Base-by-base conservation (phyloP, 2,888 invertebrate genomes). In the Caenorhabditis afra region DNA sequence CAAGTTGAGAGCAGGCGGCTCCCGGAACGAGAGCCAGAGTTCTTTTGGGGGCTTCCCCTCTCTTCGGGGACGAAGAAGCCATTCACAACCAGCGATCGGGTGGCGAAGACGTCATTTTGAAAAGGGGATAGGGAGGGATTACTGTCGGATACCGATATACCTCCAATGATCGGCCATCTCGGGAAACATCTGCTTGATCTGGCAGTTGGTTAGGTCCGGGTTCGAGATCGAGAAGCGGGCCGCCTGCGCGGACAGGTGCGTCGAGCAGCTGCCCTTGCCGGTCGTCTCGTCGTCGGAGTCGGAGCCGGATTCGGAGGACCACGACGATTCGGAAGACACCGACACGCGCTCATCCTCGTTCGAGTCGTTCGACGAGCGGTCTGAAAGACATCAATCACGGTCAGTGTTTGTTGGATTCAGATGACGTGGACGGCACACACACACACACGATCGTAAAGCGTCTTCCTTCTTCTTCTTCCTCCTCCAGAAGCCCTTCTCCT, bases 121-220 rank as follows among this genome's bases (percentile, higher is more conserved):
- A 29, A 29, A 29, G 29, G 29, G 29, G 29, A 29, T 7, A 29
- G 29, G 29, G 29, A 29, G 3, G 4, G 16, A 20, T n/a, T 22
- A 47, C 22, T 47, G 73, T 11, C 18, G 10, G 16, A 47, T n/a
- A 37, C n/a, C 22, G 18, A 47, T n/a, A 58, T 76, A 89, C 89
- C 89, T 86, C 89, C 89, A 89, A 73, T 89, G 87, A 49, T 89
- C 87, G 8, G 86, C 84, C 57, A 89, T 81, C 41, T 87, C 87
- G 5, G 89, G 89, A 59, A 89, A 89, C 82, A 87, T 85, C 62
- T 85, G 81, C 44, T 86, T 84, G 39, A 89, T 81, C 62, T 89
- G 87, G 29, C 79, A 82, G 45, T 83, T 78, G 4, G 87, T 86
- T 49, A 89, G 71, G 65, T 89, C 88, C 7, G 89, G 88, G 71